phyloP scores from a whole-genome alignment of 2,797 vertebrate species.

The Neopelma chrysocephalum region DNA sequence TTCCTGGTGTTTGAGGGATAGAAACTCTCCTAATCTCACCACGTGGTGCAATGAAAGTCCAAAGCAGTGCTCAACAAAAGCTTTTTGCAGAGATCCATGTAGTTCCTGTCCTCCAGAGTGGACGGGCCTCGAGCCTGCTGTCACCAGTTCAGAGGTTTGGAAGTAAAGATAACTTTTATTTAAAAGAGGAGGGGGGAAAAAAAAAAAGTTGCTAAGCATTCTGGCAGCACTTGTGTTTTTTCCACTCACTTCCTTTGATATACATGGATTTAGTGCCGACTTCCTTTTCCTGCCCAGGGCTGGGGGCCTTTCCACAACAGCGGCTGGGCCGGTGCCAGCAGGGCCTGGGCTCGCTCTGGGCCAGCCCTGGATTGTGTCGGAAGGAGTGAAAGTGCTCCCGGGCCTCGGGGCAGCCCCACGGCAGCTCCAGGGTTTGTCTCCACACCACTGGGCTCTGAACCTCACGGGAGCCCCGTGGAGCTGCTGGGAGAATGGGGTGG shows the following conservation, averaged over 20 bases:
- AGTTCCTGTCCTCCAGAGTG: background rate
- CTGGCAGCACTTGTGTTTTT: slow-evolving; percentile 77
- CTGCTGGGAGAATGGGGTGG: background rate
- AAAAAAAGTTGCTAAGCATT: slow-evolving; percentile 51
- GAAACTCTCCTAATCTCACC: background rate
- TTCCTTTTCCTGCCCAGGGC: slow-evolving; percentile 92
- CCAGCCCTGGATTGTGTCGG: slow-evolving; percentile 28
- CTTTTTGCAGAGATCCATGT: background rate
- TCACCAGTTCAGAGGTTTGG: slow-evolving; percentile 34
- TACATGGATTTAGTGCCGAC: slow-evolving; percentile 84
- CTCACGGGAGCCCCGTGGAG: background rate
- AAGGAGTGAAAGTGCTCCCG: slow-evolving; percentile 75
- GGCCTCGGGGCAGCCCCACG: background rate
- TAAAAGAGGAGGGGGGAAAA: background rate
- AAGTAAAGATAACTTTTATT: slow-evolving; percentile 51
- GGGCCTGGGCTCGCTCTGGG: background rate
- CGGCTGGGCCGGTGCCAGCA: slow-evolving; percentile 80
- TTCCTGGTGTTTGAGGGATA: background rate
- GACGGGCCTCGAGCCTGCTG: background rate
- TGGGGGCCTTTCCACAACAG: slow-evolving; percentile 83
- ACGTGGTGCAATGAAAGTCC: accelerated
- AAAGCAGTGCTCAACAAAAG: background rate
- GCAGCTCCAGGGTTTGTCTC: background rate
- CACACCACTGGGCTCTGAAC: background rate
- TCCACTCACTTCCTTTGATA: slow-evolving; percentile 87